These are phyloP conservation scores for Stigmatopora argus DNA, from an alignment of 2,113 vertebrate species.

Conservation along the genomic window DNA sequence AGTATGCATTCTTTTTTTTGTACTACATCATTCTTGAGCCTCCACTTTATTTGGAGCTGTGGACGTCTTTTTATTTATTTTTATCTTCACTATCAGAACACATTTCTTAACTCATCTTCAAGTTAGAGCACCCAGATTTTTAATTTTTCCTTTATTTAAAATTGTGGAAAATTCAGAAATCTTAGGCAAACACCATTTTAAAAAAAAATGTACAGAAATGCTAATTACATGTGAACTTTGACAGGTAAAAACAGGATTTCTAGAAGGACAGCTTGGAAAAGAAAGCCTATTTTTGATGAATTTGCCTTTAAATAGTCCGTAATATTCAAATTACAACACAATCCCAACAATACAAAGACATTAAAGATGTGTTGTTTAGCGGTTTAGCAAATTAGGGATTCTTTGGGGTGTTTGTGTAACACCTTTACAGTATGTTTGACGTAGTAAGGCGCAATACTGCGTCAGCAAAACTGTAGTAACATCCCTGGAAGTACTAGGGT, in stretches of 20 bases:
- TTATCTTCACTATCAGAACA: neutral
- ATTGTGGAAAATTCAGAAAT: neutral
- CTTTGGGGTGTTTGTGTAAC: slow-evolving; percentile 21
- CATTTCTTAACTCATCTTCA: neutral
- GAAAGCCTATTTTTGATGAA: neutral
- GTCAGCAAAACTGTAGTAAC: slow-evolving; percentile 9
- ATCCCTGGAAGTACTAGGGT: slow-evolving; percentile 21
- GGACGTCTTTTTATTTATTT: slow-evolving; percentile 16
- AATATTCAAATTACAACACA: neutral
- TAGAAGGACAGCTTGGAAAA: neutral
- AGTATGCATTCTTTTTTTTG: slow-evolving; percentile 19
- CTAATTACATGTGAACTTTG: slow-evolving; percentile 20
- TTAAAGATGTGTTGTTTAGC: neutral
- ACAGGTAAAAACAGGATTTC: slow-evolving; percentile 5
- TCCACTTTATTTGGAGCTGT: neutral
- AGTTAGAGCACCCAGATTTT: neutral
- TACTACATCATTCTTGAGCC: slow-evolving; percentile 6
- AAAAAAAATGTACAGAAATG: slow-evolving; percentile 9
- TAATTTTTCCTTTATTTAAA: slow-evolving; percentile 10
- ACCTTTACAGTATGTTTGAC: slow-evolving; percentile 13
- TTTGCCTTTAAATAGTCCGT: neutral
- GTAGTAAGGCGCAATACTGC: slow-evolving; percentile 45
- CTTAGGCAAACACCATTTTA: neutral
- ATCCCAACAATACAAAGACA: neutral
- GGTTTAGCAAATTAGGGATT: neutral